Evolutionary conservation across 2,888 invertebrate species (phyloP), one percentile per base, ranked within the genome.

Genomic region (Onthophagus sagittarius): DNA sequence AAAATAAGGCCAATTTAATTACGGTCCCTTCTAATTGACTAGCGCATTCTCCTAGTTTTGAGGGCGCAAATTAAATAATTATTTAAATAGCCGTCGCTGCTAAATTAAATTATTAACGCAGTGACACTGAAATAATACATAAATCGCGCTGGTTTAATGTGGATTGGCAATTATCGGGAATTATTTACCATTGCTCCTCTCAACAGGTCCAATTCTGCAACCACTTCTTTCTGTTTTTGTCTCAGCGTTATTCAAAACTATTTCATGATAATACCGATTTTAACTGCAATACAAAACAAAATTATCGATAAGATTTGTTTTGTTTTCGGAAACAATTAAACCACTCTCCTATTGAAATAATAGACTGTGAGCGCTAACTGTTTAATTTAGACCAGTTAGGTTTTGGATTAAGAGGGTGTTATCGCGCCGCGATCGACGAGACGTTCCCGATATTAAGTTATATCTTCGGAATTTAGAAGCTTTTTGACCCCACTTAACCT

Each of bases 401-500:
- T 53, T 53, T 7, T 2, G 39, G 62, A 62, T 63, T 15, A 63
- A 77, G 80, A 82, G 80, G 82, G 84, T 83, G 84, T 83, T 84
- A 83, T 53, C 39, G 39, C 39, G 64, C 31, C n/a, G 67, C 31
- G 67, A 23, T 31, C 67, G 67, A n/a, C n/a, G 31, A 23, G 67
- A 31, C 67, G 23, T 31, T 9, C 67, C 7, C 67, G n/a, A 15
- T 67, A 31, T 32, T 32, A 67, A 23, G 67, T 67, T 67, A 53
- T 7, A 53, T 53, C 88, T 88, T 88, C 88, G 89, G 89, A 89
- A 90, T 90, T 90, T 89, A 89, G 89, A 88, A 88, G 89, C 88
- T 89, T 89, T 89, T 90, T 90, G 90, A 90, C 90, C 90, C 89
- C 90, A 88, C 90, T 90, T 90, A 90, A 90, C 90, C 90, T 89